phyloP scores from a whole-genome alignment of 2,797 vertebrate genomes.

The Coregonus sp. region DNA sequence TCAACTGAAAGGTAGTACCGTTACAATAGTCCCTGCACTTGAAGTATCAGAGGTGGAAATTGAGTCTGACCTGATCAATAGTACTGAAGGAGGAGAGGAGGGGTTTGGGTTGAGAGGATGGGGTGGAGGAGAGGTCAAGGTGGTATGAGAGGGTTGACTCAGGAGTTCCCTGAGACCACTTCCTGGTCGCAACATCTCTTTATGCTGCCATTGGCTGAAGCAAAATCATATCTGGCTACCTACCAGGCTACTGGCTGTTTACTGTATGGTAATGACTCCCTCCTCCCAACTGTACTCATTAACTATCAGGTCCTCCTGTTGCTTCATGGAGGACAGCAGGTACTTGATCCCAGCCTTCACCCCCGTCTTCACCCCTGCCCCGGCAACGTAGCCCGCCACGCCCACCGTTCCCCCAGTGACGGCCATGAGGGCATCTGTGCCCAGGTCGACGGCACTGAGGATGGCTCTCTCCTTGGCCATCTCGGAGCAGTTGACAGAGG shows the following conservation, averaged over 20 bases:
- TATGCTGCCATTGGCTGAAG: slow-evolving; percentile 13
- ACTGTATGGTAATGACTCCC: slow-evolving; percentile 59
- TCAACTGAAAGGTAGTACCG: neutral
- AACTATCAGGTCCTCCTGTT: slow-evolving; percentile 71
- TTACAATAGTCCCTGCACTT: slow-evolving; percentile 43
- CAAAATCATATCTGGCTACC: slow-evolving; percentile 4
- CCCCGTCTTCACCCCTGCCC: slow-evolving; percentile 79
- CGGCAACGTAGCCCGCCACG: slow-evolving; percentile 68
- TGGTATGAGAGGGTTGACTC: slow-evolving; percentile 33
- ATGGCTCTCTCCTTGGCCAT: slow-evolving; percentile 81
- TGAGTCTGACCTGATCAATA: slow-evolving; percentile 27
- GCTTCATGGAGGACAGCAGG: slow-evolving; percentile 74
- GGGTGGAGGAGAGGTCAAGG: neutral
- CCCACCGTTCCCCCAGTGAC: slow-evolving; percentile 67
- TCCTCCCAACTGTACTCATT: slow-evolving; percentile 73
- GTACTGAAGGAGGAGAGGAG: neutral
- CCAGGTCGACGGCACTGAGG: slow-evolving; percentile 81
- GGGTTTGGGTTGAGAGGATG: neutral
- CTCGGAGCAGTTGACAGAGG: slow-evolving; percentile 78
- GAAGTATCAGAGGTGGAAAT: slow-evolving; percentile 24
- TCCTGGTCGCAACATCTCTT: slow-evolving; percentile 30
- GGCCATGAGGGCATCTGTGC: slow-evolving; percentile 81
- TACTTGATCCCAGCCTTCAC: slow-evolving; percentile 79
- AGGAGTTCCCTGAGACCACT: slow-evolving; percentile 61
- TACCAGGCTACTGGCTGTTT: slow-evolving; percentile 25